Evolutionary conservation across 2,888 invertebrate genomes (phyloP).

Genomic region (Chaetogeoica ovagalla): DNA sequence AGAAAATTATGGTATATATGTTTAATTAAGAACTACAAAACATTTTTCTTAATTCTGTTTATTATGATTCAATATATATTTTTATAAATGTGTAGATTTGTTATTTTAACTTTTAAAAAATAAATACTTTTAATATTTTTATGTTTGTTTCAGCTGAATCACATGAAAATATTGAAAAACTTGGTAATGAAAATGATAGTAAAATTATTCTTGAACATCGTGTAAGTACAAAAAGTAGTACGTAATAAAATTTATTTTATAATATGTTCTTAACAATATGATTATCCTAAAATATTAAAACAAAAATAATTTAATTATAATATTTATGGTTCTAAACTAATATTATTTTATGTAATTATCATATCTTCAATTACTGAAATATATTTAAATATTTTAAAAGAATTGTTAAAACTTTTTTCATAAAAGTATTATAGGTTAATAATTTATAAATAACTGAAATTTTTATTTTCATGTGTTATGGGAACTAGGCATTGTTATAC

Average conservation of each 20-base stretch:
- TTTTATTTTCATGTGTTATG: constrained; percentile 12
- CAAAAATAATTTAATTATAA: background rate
- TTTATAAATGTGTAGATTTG: no score
- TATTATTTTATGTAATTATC: background rate
- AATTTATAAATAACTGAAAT: constrained; percentile 9
- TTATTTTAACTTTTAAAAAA: background rate
- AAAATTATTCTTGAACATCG: constrained; percentile 47
- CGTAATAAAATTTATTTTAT: no score
- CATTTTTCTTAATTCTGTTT: background rate
- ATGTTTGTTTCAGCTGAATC: constrained; percentile 30
- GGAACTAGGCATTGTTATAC: constrained; percentile 33
- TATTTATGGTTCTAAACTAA: constrained; percentile 3
- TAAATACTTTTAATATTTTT: no score
- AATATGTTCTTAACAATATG: background rate
- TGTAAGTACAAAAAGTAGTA: constrained; percentile 33
- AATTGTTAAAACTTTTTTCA: background rate
- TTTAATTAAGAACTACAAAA: background rate
- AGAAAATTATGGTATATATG: background rate
- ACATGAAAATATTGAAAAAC: constrained; percentile 41
- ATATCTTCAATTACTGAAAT: background rate
- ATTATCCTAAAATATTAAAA: background rate
- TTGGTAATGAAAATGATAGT: constrained; percentile 37
- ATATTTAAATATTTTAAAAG: no score
- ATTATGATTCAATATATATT: no score
- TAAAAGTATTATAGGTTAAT: constrained; percentile 9